Base-by-base conservation (phyloP, 2,113 vertebrate genomes). In the Plecturocebus donacophilus region DNA sequence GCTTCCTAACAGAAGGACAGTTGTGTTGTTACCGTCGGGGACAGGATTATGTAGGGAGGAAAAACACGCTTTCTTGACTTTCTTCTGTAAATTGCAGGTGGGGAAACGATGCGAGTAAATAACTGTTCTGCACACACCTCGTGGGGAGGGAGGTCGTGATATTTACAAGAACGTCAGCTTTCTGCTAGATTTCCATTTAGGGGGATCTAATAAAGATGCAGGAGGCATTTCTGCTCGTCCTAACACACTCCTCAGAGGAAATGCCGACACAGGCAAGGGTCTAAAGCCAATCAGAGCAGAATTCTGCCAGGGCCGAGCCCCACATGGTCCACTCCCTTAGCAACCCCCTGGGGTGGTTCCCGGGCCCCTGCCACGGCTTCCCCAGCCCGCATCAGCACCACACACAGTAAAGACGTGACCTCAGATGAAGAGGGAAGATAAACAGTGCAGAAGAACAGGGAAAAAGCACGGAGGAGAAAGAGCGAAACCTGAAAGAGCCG, bases 191-290 rank as follows among this genome's bases (percentile, higher is more conserved):
- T 42, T 42, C 86, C 4, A 52, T 11, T 30, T 4, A 70, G 27
- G 42, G 70, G 1, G 66, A 52, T 64, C 89, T 47, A 30, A 52
- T 64, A 14, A 32, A 14, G 76, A 90, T 4, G 30, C 47, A 4
- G 6, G 61, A 35, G 38, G n/a, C 61, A 17, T 54, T 2, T 30
- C 75, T 11, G 80, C 58, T 83, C 80, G 42, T 61, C 16, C 73
- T 23, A 25, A 38, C 5, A 16, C 25, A 14, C 40, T 75, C 40
- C 49, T 40, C 3, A 11, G 47, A n/a, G 47, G 54, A 87, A 64
- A 52, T 0, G 0, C 19, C 11, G 13, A 30, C 30, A 16, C 35
- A 1, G 35, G 77, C 2, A 0, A 58, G 0, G 12, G 27, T 3
- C 45, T 32, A 66, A 90, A 40, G 38, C 95, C 32, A 6, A 40